Evolutionary conservation across 2,797 vertebrate species (phyloP), one percentile per base, ranked within the genome.

Genomic region (Rousettus madagascariensis): DNA sequence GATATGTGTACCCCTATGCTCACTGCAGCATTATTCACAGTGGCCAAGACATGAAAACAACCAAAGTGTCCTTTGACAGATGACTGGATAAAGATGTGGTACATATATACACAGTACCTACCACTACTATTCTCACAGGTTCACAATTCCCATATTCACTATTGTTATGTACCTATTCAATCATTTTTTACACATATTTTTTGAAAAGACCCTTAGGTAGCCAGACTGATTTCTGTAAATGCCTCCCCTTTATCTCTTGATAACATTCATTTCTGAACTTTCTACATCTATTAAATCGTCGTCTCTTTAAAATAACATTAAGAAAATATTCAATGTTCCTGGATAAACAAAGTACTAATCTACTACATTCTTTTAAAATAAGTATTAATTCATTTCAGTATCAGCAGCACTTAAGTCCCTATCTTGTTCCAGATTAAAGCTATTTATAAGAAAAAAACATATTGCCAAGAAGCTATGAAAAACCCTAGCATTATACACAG

Each of bases 311-410:
- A 95, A 26, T 71, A 80, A 51, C 10, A 89, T 46, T 49, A 90
- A 86, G 46, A 95, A 26, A 80, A 41, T 57, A 91, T 57, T 22
- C 22, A 94, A 41, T 16, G n/a, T 84, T n/a, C 30, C 12, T 59
- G 8, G 10, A 82, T 82, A 88, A 68, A 38, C 61, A 36, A 79
- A 93, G 24, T 69, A 92, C 13, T 91, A 38, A 83, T 68, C 57
- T 51, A 20, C 11, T 46, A 84, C 49, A 79, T 79, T 88, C 69
- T 71, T 71, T 83, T 59, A 78, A 94, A 86, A 78, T 92, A 86
- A 92, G 72, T 85, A 93, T 46, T 46, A 53, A 86, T 84, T 85
- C 16, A 41, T 51, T 65, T 92, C 41, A 30, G 33, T 87, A 72
- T 71, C 55, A 89, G 33, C 15, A 86, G 55, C 16, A 55, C 13